These are phyloP conservation scores for Drosophila diplacantha DNA, from an alignment of 2,888 invertebrate species.

Conservation along the genomic window DNA sequence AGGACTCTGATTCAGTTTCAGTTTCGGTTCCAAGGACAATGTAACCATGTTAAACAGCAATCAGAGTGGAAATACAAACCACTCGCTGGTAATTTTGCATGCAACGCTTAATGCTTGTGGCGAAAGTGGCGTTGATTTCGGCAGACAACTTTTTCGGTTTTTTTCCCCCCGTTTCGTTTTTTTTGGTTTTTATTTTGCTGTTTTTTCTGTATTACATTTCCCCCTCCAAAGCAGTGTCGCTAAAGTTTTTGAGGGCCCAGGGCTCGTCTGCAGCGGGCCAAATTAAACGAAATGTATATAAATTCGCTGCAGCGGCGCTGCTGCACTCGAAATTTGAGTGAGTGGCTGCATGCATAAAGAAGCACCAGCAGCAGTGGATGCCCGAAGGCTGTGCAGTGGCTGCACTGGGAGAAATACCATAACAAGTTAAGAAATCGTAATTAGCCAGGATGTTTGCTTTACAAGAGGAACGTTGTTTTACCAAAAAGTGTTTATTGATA, in stretches of 20 bases:
- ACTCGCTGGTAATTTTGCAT: constrained; percentile 74
- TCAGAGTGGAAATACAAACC: constrained; percentile 73
- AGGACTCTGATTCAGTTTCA: constrained; percentile 47
- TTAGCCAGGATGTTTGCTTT: neutral
- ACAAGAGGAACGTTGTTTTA: neutral
- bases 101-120: constrained; percentile 73
- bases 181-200: constrained; percentile 14
- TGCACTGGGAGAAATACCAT: neutral
- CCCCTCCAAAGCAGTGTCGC: constrained; percentile 54
- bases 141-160: constrained; percentile 56
- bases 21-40: constrained; percentile 70
- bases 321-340: constrained; percentile 69
- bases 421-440: neutral
- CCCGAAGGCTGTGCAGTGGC: constrained; percentile 20
- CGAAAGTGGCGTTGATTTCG: constrained; percentile 70
- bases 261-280: constrained; percentile 47
- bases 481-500: no score
- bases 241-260: constrained; percentile 50
- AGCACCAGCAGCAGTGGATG: constrained; percentile 25
- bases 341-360: constrained; percentile 67
- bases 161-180: constrained; percentile 4
- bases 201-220: constrained; percentile 30
- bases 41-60: constrained; percentile 72
- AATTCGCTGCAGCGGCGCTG: constrained; percentile 64
- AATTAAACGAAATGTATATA: constrained; percentile 71